These are phyloP conservation scores for Paratilapia polleni DNA, from an alignment of 2,113 vertebrate species.

Conservation along the genomic window DNA sequence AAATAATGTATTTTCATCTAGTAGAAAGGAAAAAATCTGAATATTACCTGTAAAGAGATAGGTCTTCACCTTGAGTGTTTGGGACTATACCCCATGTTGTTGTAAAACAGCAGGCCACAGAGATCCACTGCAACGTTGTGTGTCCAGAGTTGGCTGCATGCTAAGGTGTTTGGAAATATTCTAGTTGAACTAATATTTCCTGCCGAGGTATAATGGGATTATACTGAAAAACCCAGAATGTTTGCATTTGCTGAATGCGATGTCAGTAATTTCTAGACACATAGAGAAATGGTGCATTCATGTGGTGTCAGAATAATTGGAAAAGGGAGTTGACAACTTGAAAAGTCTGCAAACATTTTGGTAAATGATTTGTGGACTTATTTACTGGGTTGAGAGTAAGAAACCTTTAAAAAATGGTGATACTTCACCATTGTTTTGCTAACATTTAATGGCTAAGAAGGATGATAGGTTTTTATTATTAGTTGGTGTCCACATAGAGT, in stretches of 20 bases:
- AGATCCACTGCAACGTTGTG: conserved; percentile 23
- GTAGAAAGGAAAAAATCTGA: conserved; percentile 35
- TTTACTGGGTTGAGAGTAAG: background rate
- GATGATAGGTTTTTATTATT: background rate
- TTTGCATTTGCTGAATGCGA: conserved; percentile 35
- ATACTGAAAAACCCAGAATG: conserved; percentile 35
- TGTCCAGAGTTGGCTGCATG: background rate
- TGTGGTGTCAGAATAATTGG: background rate
- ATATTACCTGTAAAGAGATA: conserved; percentile 46
- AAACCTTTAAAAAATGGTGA: accelerated
- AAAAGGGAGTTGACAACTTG: background rate
- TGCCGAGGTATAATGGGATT: conserved; percentile 60
- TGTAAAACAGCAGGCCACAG: conserved; percentile 28
- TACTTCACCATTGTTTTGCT: background rate
- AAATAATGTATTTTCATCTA: background rate
- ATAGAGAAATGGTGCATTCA: background rate
- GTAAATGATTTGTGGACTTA: background rate
- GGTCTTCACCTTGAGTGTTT: conserved; percentile 51
- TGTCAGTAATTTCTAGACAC: background rate
- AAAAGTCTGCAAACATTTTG: background rate
- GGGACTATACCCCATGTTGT: conserved; percentile 47
- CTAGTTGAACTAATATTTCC: conserved; percentile 51
- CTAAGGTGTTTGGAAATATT: conserved; percentile 42
- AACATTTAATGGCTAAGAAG: background rate
- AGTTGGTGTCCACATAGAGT: too few species aligned